Evolutionary conservation across 2,113 vertebrate species (phyloP).

Genomic region (Nettapus auritus): DNA sequence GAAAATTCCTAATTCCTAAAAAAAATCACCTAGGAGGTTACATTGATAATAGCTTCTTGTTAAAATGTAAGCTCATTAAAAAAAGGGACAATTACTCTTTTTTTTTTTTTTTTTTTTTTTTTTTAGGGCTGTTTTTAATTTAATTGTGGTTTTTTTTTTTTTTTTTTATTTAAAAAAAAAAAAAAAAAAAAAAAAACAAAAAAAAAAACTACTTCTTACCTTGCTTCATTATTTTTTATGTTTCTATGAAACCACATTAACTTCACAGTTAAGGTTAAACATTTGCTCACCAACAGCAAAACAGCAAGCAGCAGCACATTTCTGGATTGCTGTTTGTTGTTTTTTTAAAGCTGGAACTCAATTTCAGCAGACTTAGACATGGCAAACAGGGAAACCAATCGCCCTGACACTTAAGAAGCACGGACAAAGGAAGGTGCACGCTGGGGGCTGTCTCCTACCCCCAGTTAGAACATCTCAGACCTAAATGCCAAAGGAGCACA

Average conservation of each 20-base stretch:
- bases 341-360: not conserved
- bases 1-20: not conserved
- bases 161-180: no score
- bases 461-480: not conserved
- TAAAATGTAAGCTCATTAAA: not conserved
- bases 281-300: not conserved
- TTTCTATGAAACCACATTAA: not conserved
- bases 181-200: not conserved
- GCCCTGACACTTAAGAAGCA: not conserved
- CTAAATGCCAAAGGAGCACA: not conserved
- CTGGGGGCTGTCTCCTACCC: not conserved
- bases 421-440: not conserved
- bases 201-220: not conserved
- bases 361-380: not conserved
- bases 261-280: not conserved
- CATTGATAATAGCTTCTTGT: not conserved
- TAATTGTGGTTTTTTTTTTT: no score
- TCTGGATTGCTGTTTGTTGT: accelerated
- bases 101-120: no score
- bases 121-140: no score
- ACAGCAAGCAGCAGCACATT: not conserved
- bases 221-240: not conserved
- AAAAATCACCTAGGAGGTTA: not conserved
- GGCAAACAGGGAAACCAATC: not conserved
- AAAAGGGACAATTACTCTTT: not conserved